Evolutionary conservation across 92 coral and sea anemone species (phyloP), one percentile per base, ranked within the genome.

Genomic region (Paramuricea clavata): DNA sequence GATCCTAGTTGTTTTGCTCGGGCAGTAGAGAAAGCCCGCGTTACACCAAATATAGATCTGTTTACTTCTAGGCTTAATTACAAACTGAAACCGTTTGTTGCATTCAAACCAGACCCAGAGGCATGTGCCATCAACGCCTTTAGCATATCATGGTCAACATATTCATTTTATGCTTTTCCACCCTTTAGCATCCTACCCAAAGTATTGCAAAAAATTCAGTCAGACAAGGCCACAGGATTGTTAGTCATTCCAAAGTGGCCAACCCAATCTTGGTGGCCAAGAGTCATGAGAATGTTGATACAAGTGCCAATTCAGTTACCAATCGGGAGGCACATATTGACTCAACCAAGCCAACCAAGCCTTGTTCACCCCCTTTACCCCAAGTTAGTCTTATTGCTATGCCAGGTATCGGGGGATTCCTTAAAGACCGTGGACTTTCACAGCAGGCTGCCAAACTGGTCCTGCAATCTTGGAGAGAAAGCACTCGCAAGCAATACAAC

Each of bases 81-180:
- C 35, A 77, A 82, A 59, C 64, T 87, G 34, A 69, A 60, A 69
- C 82, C 42, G 22, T 92, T 85, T 34, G 77, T 87, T 49, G 80
- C 94, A 8, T 91, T 49, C 76, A 84, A 56, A 81, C 94, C 92
- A 17, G 88, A 91, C 52, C 92, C 92, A 47, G 88, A 74, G 3
- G 92, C 90, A 52, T 47, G 78, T 7, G 74, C 64, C 39, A 77
- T 92, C 3, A 32, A 89, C 76, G 95, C 95, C 6, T 86, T 89
- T 60, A 75, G 86, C 42, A 81, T 89, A 26, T 89, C 91, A 52
- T 89, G 95, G 92, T 12, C 81, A 44, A 65, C 79, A 10, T 35
- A 34, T 27, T 21, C 52, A 21, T 85, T 92, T 56, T 86, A 92
- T 70, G 90, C 89, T 59, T 89, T 92, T 81, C 95, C 90, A 41